Base-by-base conservation (phyloP, 2,797 vertebrate species). In the Bovichtus diacanthus region DNA sequence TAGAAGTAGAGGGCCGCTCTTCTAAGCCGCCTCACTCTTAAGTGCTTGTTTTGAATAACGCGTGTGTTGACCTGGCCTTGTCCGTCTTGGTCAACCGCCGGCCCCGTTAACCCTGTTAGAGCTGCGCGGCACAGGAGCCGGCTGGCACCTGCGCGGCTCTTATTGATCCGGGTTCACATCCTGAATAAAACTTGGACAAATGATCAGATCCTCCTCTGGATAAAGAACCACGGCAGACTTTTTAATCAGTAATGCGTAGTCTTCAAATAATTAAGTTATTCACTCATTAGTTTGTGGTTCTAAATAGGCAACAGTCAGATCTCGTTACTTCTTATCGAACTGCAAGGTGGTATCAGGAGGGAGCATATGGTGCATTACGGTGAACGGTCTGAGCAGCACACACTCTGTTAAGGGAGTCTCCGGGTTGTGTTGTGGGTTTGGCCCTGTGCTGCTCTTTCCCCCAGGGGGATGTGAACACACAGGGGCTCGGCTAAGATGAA, bases 131-230 rank as follows among this genome's bases (percentile, higher is more conserved):
- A 59, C 83, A 77, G 74, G 61, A 77, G 80, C 80, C 36, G 63
- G 38, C 86, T 86, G 84, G 89, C 88, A 88, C 82, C 85, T 89
- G 84, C 80, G 70, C 76, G 74, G 74, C 83, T 82, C 49, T 7
- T 90, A 94, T 94, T 78, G 94, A 95, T 94, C 88, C 75, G 9
- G 60, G 82, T 86, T 89, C 78, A 89, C 92, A 89, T 93, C 79
- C 90, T 86, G 83, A 89, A 90, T 78, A 84, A 87, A 93, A 91
- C 87, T 92, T 67, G 84, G 84, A 93, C 92, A 93, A 95, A 93
- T 92, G 83, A 92, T 92, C 89, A 86, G 86, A 89, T 92, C 89
- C 85, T 89, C 64, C 51, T 65, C 16, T 58, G 86, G 79, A 90
- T 91, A 92, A 93, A 87, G 89, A 87, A 84, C 76, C 65, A 74